Evolutionary conservation across 1,140 invertebrate genomes (phyloP), one percentile per base, ranked within the genome.

Genomic region (Sycophaga agraensis): DNA sequence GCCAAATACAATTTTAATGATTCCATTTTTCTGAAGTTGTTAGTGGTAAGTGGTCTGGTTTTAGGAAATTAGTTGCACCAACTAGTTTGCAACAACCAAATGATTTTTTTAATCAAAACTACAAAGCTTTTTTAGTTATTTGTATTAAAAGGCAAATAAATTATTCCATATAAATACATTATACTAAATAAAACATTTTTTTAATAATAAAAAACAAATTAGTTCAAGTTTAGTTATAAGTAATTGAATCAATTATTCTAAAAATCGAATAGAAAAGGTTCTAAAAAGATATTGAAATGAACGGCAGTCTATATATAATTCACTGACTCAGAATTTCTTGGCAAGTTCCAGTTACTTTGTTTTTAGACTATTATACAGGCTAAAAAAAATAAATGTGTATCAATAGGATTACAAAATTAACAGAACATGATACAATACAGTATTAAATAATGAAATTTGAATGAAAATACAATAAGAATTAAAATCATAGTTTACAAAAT

Each of bases 261-360:
- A 40, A 17, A 51, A 35, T 53, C 19, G 35, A 9, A 53, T 57
- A 26, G 24, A 55, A 43, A 26, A 58, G 22, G 26, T 39, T 31
- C 31, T 56, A 46, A 39, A 19, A 19, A n/a, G n/a, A 58, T 51
- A 55, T 62, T 61, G 35, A 63, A 64, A 69, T 66, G 62, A 50
- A 68, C 48, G 51, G 59, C 22, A 58, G 51, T 62, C 67, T 74
- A 74, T 74, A 72, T 70, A 72, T 74, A 66, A 69, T 59, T 50
- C 60, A 64, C 68, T 73, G 73, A 70, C 54, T 74, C 70, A 74
- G 61, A 68, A 60, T 66, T 71, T 71, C 72, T 74, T 68, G 66
- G 68, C 66, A 60, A 59, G 64, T 59, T 65, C 42, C 40, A 54
- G 31, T 43, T 43, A 51, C 28, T 42, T 40, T 28, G 14, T 45